A percentile compares a stretch with the other conserved stretches of the same genome.
phyloP scores from a whole-genome alignment of 2,113 vertebrate species.

The Otolemur garnettii region DNA sequence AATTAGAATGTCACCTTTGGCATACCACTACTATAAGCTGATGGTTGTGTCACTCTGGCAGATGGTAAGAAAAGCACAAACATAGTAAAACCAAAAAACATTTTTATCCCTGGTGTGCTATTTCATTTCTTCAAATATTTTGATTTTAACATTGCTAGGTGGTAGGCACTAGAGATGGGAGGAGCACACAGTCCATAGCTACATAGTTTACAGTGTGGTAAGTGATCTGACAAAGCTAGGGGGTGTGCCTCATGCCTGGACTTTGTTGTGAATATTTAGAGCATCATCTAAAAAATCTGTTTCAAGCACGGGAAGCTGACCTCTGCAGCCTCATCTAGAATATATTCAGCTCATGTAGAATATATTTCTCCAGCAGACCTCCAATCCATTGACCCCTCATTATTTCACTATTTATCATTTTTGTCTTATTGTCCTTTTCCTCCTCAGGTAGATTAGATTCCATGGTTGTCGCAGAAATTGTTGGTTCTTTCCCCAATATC shows the following conservation, averaged over 20 bases:
- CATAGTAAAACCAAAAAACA: too few relatives aligned
- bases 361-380: neutral
- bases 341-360: neutral
- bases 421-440: neutral
- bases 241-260: neutral
- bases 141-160: too few relatives aligned
- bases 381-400: neutral
- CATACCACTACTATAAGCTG: too few relatives aligned
- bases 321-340: neutral
- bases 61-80: too few relatives aligned
- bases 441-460: neutral
- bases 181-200: too few relatives aligned
- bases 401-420: neutral
- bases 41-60: too few relatives aligned
- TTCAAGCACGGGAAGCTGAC: neutral
- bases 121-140: too few relatives aligned
- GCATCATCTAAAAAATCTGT: neutral
- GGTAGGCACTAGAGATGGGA: too few relatives aligned
- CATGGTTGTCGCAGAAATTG: neutral
- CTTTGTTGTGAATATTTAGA: neutral
- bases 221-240: neutral
- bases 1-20: too few relatives aligned
- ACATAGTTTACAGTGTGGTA: too few relatives aligned
- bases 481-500: neutral
- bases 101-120: too few relatives aligned